A percentile compares a stretch with the other conserved stretches of the same genome.
Evolutionary conservation across 2,113 vertebrate species (phyloP).

Genomic region (Trematomus loennbergii): DNA sequence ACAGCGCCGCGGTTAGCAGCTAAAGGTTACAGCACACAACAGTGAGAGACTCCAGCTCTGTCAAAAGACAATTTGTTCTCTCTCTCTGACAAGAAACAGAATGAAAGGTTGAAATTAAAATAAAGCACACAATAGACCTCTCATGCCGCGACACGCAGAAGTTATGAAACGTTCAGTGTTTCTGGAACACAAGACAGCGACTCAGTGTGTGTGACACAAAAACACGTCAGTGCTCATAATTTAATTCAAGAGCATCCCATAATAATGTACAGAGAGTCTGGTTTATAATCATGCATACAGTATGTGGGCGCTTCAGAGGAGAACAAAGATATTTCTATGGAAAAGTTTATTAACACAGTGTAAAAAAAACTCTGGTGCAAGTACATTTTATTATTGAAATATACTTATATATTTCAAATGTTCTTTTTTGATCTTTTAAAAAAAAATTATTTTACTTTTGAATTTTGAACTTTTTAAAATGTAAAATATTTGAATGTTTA

Average conservation of each 20-base stretch:
- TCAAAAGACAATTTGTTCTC: conserved; percentile 48
- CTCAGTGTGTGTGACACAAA: no score
- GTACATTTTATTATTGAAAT: no score
- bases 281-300: neutral
- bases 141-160: conserved; percentile 10
- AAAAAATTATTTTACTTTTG: no score
- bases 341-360: neutral
- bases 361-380: no score
- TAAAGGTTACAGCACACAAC: conserved; percentile 32
- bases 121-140: conserved; percentile 31
- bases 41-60: conserved; percentile 28
- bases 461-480: no score
- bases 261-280: no score
- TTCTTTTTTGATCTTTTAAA: no score
- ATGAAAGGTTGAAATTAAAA: conserved; percentile 64
- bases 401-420: no score
- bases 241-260: neutral
- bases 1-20: conserved; percentile 35
- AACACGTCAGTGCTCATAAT: no score
- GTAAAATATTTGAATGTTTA: no score
- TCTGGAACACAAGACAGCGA: neutral
- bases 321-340: neutral
- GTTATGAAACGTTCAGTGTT: neutral
- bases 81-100: conserved; percentile 25
- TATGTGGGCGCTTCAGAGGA: neutral